Base-by-base conservation (phyloP, 2,888 invertebrate genomes). In the Drosophila affinis region DNA sequence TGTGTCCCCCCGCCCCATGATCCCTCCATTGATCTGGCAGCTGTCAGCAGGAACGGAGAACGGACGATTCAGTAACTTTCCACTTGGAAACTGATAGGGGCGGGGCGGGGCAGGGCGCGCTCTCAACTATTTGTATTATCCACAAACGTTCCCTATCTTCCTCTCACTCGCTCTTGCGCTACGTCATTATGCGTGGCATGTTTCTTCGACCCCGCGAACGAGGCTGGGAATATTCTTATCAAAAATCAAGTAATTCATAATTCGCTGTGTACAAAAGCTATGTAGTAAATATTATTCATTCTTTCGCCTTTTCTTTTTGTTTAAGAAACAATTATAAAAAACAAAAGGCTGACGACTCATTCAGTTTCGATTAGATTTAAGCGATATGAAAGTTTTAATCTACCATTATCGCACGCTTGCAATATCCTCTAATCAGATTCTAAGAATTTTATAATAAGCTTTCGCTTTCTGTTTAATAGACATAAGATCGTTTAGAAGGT, bases 121-220 rank as follows among this genome's bases (percentile, higher is more conserved):
- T 53, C 39, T 39, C 44, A 48, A 34, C 54, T 27, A 27, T 17
- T 49, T 24, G 17, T 47, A 39, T 47, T 64, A 58, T 45, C 32
- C 32, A 45, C 18, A 32, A 39, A 10, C 52, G 32, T 14, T 9
- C 46, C 32, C 52, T 21, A 44, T 44, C 12, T 12, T 17, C 5
- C 29, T 49, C 14, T 27, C n/a, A 7, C 9, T 9, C 32, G 7
- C 21, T 58, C 59, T 48, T 17, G 59, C n/a, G 48, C 62, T 48
- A 65, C 63, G 65, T 63, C 65, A 65, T 49, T 18, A n/a, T 63
- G 64, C 65, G 65, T 65, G 65, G 64, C 65, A 65, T 65, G 65
- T 62, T 49, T 29, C 21, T 7, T n/a, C 32, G 17, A 17, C 34
- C 45, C 18, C 34, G 1, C 45, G 45, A 24, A 49, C 17, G 9